Conservation (phyloP, 2,113 vertebrate genomes). For the Siphamia tubifer region DNA sequence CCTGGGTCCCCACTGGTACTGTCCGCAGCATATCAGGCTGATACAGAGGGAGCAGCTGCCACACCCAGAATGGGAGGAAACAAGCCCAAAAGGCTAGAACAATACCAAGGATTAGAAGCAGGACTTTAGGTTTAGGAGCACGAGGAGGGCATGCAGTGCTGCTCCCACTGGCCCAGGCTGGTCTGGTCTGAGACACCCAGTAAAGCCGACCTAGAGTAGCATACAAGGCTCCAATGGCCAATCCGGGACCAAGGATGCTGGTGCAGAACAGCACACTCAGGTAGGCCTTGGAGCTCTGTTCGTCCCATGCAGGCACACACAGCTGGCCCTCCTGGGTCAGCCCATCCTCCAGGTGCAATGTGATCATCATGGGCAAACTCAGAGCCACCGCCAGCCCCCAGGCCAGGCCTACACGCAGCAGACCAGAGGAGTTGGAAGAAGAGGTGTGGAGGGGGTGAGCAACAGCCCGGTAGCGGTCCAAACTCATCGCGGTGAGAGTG, state of each 20-base stretch:
- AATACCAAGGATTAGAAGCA: slow-evolving; percentile 83
- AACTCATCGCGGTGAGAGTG: slow-evolving; percentile 84
- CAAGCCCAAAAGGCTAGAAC: slow-evolving; percentile 87
- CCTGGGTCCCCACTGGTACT: slow-evolving; percentile 80
- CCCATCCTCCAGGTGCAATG: slow-evolving; percentile 84
- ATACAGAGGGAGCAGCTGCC: slow-evolving; percentile 86
- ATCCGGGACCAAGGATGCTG: slow-evolving; percentile 84
- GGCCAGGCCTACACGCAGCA: slow-evolving; percentile 78
- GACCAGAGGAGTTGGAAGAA: slow-evolving; percentile 75
- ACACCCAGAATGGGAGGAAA: slow-evolving; percentile 87
- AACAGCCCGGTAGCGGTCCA: slow-evolving; percentile 83
- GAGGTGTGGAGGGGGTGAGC: slow-evolving; percentile 79
- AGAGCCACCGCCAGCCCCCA: slow-evolving; percentile 84
- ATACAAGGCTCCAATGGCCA: slow-evolving; percentile 84
- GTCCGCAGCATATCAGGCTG: slow-evolving; percentile 76
- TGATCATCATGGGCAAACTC: slow-evolving; percentile 87
- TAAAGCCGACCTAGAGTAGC: slow-evolving; percentile 82
- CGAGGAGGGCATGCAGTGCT: slow-evolving; percentile 69
- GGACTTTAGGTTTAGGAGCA: slow-evolving; percentile 83
- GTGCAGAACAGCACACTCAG: slow-evolving; percentile 84
- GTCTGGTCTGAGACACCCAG: slow-evolving; percentile 83
- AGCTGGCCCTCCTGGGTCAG: slow-evolving; percentile 77
- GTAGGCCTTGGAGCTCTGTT: slow-evolving; percentile 83
- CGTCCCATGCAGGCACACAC: slow-evolving; percentile 84
- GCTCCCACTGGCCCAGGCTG: slow-evolving; percentile 71